phyloP scores from a whole-genome alignment of 53 echinoderm and acorn worm genomes.

The Echinarachnius parma region DNA sequence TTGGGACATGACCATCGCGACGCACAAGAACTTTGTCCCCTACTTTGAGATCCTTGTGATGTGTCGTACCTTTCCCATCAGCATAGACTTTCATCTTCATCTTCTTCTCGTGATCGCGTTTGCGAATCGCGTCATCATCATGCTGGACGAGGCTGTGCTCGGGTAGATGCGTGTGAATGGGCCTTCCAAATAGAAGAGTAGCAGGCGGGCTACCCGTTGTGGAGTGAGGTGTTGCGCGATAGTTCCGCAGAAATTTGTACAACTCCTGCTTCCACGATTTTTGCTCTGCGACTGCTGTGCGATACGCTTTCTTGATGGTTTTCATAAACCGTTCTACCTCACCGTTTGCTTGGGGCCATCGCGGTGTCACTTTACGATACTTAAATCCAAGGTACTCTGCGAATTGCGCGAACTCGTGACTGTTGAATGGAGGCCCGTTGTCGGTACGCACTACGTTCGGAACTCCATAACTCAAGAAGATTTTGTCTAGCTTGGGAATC shows the following conservation, averaged over 20 bases:
- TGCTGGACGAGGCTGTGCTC: too few species aligned
- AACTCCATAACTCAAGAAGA: conserved; percentile 46
- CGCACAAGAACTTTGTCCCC: too few species aligned
- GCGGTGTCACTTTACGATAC: conserved; percentile 56
- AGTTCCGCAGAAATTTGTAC: conserved; percentile 56
- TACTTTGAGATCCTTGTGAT: too few species aligned
- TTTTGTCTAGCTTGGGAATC: conserved; percentile 56
- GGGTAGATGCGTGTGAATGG: too few species aligned
- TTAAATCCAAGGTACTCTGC: conserved; percentile 61
- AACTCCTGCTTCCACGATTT: conserved; percentile 55
- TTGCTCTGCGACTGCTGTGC: conserved; percentile 43
- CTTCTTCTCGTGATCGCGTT: too few species aligned
- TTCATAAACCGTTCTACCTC: conserved; percentile 67
- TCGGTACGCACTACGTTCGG: conserved; percentile 54
- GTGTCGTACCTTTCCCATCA: too few species aligned
- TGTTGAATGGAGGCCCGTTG: conserved; percentile 69
- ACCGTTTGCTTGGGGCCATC: conserved; percentile 68
- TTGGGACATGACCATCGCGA: too few species aligned
- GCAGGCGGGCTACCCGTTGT: conserved; percentile 62
- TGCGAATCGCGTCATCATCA: too few species aligned
- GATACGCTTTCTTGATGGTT: conserved; percentile 52
- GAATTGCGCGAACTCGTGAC: conserved; percentile 48
- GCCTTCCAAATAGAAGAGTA: conserved; percentile 51
- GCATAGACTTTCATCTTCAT: too few species aligned
- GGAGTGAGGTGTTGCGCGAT: conserved; percentile 58